Conservation (phyloP, 1,140 invertebrate species). For the Spodoptera litura region DNA sequence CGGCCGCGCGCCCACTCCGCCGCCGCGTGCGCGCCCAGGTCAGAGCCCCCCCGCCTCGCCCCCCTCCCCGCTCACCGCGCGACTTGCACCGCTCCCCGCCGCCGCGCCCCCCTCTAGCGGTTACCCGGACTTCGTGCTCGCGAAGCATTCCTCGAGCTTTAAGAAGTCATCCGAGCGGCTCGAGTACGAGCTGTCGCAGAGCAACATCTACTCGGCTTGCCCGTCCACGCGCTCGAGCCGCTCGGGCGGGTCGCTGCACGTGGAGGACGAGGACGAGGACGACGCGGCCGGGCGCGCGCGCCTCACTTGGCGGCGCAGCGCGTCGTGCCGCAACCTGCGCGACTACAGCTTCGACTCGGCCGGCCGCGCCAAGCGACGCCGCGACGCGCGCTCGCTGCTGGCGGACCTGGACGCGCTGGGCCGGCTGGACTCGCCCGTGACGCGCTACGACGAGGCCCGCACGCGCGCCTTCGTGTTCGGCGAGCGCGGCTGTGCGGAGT, state of each 20-base stretch:
- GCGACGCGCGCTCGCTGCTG: conserved; percentile 67
- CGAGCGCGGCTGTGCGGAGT: conserved; percentile 86
- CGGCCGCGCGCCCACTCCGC: conserved; percentile 85
- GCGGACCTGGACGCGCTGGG: conserved; percentile 69
- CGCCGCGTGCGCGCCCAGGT: conserved; percentile 83
- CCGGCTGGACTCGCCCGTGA: conserved; percentile 89
- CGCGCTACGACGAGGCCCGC: conserved; percentile 91
- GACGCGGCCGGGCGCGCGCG: conserved; percentile 61
- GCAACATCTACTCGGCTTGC: conserved; percentile 85
- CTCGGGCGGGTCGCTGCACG: conserved; percentile 69
- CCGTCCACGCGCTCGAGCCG: conserved; percentile 75
- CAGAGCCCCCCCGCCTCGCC: conserved; percentile 65
- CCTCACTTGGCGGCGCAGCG: conserved; percentile 87
- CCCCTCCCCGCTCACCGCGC: conserved; percentile 57
- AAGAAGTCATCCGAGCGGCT: conserved; percentile 84
- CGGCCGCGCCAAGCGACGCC: conserved; percentile 87
- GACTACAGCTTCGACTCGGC: conserved; percentile 91
- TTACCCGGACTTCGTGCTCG: conserved; percentile 76
- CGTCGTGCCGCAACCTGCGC: conserved; percentile 92
- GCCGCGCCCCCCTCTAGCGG: conserved; percentile 69
- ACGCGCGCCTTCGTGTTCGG: conserved; percentile 72
- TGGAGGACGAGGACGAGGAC: conserved; percentile 61
- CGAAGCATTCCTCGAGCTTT: conserved; percentile 77
- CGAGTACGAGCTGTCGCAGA: conserved; percentile 84
- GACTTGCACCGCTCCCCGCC: conserved; percentile 70